Evolutionary conservation across 2,113 vertebrate genomes (phyloP), one percentile per base, ranked within the genome.

Genomic region (Ia io): DNA sequence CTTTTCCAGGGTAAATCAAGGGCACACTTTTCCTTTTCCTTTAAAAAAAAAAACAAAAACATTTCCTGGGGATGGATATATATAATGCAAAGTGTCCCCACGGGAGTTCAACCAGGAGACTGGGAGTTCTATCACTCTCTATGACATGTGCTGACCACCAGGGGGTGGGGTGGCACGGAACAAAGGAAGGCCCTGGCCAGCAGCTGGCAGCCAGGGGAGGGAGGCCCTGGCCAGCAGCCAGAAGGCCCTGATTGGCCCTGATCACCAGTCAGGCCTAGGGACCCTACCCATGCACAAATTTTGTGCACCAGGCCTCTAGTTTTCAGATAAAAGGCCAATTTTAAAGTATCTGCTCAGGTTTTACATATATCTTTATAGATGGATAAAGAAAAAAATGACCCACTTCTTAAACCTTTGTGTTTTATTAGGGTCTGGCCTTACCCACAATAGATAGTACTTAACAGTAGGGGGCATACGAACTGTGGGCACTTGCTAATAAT

Each of bases 271-370:
- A 51, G 49, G 16, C 22, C 53, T 56, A 56, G 53, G 20, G 6
- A 56, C 53, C 53, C 22, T 56, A 56, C 53, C 20, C 1, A 7
- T 56, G 53, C 53, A 56, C 53, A 56, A 23, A 56, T 23, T 56
- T 56, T 56, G 23, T 59, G 56, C 56, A 59, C 56, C 22, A 25
- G 56, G 56, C 56, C 56, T 59, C 56, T 59, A 59, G 56, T 59
- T 91, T 96, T 84, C 47, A 89, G 67, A 44, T 67, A 40, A 85
- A 67, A 85, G 16, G 30, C 16, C 77, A 73, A 67, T 51, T 95
- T 84, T 30, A 70, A 91, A 73, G 37, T n/a, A 69, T 83, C 44
- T 80, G 11, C 30, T 78, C 61, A 61, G 40, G 61, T 20, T 88
- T 95, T 73, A 61, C 2, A 5, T 35, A 25, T 44, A 71, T 88